These are phyloP conservation scores for Phaenicophaeus curvirostris DNA, from an alignment of 2,797 vertebrate genomes.

Conservation along the genomic window DNA sequence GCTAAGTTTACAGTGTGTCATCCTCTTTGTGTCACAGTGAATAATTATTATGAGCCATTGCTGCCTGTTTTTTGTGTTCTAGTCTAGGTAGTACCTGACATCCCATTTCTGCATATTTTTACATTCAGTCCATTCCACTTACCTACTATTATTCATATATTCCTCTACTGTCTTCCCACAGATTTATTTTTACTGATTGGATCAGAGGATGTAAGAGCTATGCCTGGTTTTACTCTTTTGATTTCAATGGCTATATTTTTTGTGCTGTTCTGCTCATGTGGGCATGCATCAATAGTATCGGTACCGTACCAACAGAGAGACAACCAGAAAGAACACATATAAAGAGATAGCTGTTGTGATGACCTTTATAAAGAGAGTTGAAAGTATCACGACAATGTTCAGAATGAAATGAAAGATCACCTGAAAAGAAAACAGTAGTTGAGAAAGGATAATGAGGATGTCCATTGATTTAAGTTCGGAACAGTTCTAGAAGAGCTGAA, in stretches of 20 bases:
- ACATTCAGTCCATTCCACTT: not conserved
- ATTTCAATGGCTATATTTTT: not conserved
- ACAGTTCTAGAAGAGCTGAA: slow-evolving; percentile 8
- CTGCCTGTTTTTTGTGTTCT: not conserved
- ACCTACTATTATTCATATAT: not conserved
- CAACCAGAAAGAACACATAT: not conserved
- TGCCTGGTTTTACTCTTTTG: not conserved
- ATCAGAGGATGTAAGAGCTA: not conserved
- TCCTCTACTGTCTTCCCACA: not conserved
- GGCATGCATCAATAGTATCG: not conserved
- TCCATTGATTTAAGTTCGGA: slow-evolving; percentile 14
- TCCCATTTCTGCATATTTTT: not conserved
- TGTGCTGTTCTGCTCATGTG: not conserved
- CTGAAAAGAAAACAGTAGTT: not conserved
- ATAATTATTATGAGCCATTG: not conserved
- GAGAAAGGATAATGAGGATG: not conserved
- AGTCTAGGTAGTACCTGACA: not conserved
- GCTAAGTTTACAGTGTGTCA: not conserved
- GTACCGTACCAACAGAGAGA: not conserved
- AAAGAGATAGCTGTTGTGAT: not conserved
- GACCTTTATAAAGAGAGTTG: not conserved
- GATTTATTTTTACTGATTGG: not conserved
- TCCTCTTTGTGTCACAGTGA: not conserved
- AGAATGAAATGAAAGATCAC: not conserved
- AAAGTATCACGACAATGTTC: not conserved